A percentile compares a stretch with the other conserved stretches of the same genome.
phyloP scores from a whole-genome alignment of 2,113 vertebrate species.

The Sapajus apella region DNA sequence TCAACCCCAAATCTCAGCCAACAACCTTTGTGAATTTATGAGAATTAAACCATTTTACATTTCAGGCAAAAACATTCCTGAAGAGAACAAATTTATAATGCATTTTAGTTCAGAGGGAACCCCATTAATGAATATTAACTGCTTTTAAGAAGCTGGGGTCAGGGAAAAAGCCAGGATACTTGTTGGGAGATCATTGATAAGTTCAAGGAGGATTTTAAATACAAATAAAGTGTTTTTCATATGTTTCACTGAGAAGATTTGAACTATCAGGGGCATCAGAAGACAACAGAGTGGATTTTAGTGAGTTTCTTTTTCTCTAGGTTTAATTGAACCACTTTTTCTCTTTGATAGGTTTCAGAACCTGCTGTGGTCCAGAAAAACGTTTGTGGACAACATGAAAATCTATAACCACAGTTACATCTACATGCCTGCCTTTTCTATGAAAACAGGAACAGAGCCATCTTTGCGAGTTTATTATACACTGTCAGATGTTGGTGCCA shows the following conservation, averaged over 20 bases:
- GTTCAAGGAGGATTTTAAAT: background rate
- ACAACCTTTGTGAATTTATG: background rate
- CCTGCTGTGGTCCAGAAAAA: conserved; percentile 95
- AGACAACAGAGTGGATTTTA: background rate
- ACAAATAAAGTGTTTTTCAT: background rate
- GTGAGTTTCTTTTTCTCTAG: background rate
- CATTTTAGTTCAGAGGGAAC: background rate
- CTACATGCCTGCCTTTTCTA: conserved; percentile 98
- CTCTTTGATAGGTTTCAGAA: conserved; percentile 92
- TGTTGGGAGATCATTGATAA: background rate
- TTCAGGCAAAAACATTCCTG: background rate
- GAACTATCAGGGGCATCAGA: background rate
- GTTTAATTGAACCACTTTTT: conserved; percentile 35
- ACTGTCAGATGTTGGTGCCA: conserved; percentile 90
- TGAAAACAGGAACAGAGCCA: conserved; percentile 92
- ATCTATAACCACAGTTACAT: conserved; percentile 95
- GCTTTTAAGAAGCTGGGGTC: background rate
- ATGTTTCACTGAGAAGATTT: background rate
- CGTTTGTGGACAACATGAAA: conserved; percentile 94
- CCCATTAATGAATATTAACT: background rate
- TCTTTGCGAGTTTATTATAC: conserved; percentile 93
- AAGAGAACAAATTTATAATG: background rate
- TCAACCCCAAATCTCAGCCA: background rate
- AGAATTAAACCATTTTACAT: background rate
- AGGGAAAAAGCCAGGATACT: background rate